Conservation (phyloP, 2,888 invertebrate genomes). For the Ormyrus rosae region DNA sequence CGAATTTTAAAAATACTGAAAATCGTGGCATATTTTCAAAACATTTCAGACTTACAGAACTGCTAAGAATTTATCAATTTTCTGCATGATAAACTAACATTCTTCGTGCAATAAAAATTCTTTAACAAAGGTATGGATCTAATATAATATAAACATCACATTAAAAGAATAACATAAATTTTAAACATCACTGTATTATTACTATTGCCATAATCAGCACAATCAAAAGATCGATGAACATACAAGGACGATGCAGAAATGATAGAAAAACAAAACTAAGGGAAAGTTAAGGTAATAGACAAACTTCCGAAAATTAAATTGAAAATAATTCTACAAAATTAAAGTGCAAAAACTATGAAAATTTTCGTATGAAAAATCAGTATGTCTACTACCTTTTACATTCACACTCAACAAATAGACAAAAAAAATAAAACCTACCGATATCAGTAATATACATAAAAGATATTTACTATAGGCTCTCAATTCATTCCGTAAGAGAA, state of each 20-base stretch:
- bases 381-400: conserved; percentile 43
- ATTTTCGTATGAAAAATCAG: conserved; percentile 14
- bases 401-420: conserved; percentile 41
- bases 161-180: conserved; percentile 32
- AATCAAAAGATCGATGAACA: conserved; percentile 2
- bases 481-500: background rate
- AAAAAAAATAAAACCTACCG: conserved; percentile 32
- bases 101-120: conserved; percentile 46
- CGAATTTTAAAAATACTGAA: conserved; percentile 31
- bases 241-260: conserved; percentile 19
- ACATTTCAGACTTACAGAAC: conserved; percentile 30
- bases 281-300: conserved; percentile 41
- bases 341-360: conserved; percentile 1
- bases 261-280: conserved; percentile 45
- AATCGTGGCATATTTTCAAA: conserved; percentile 32
- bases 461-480: background rate
- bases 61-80: conserved; percentile 29
- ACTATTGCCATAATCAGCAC: conserved; percentile 32
- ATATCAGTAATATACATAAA: conserved; percentile 19
- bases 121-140: conserved; percentile 22
- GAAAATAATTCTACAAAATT: background rate
- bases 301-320: conserved; percentile 6
- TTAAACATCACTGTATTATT: conserved; percentile 12
- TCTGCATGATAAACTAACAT: conserved; percentile 31
- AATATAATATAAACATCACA: conserved; percentile 32